Evolutionary conservation across 2,797 vertebrate genomes (phyloP).

Genomic region (Heterohyrax brucei): DNA sequence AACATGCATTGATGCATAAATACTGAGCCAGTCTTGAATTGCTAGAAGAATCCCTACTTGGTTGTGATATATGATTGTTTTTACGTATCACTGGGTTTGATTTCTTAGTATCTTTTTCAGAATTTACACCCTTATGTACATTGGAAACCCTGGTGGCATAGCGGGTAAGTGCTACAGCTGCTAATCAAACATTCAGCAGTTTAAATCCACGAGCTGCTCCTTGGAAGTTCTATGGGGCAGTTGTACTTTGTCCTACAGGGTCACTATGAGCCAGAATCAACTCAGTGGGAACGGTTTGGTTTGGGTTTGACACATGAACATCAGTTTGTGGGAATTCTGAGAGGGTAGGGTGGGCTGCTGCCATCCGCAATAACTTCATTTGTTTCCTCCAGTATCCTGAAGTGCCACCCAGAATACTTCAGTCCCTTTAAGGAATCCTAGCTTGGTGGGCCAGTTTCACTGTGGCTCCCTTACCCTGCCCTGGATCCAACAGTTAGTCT

Average conservation of each 20-base stretch:
- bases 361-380: background rate
- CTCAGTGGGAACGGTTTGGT: too few species aligned
- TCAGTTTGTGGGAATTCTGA: conserved; percentile 19
- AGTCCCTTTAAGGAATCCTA: background rate
- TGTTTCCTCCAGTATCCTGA: background rate
- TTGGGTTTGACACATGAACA: background rate
- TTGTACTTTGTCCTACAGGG: too few species aligned
- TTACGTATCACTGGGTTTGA: background rate
- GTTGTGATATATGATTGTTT: background rate
- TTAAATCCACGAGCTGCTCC: too few species aligned
- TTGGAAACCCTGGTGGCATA: too few species aligned
- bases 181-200: too few species aligned
- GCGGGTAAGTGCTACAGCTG: too few species aligned
- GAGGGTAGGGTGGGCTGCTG: background rate
- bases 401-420: background rate
- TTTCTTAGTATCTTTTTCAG: conserved; percentile 6
- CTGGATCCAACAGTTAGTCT: background rate
- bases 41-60: background rate
- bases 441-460: background rate
- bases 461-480: background rate
- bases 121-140: background rate
- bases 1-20: background rate
- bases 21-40: background rate
- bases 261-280: too few species aligned
- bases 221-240: too few species aligned